Percentiles rank a stretch among this genome's conserved stretches.
These are phyloP conservation scores for Bufotes viridis DNA, from an alignment of 2,797 vertebrate species.

Conservation along the genomic window DNA sequence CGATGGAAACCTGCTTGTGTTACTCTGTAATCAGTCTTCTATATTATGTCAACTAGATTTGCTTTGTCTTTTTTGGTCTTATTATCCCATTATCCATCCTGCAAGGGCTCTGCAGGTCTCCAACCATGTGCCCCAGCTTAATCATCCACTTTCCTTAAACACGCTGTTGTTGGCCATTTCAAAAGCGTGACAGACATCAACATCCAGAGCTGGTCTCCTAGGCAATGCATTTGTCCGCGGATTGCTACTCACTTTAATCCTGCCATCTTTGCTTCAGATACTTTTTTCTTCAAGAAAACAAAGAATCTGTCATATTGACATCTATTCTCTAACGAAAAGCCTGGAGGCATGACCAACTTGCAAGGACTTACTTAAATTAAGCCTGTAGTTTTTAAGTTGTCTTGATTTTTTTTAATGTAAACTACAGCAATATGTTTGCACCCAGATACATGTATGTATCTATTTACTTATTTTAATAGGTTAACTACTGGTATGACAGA, in stretches of 20 bases:
- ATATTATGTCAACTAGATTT: neutral
- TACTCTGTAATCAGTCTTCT: neutral
- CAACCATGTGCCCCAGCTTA: constrained; percentile 2
- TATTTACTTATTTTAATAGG: neutral
- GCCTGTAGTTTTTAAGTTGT: neutral
- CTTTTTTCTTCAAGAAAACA: neutral
- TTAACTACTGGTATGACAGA: too few species aligned
- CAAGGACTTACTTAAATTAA: neutral
- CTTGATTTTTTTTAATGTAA: neutral
- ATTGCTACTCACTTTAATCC: constrained; percentile 22
- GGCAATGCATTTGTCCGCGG: constrained; percentile 9
- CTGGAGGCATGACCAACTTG: neutral
- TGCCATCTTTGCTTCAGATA: neutral
- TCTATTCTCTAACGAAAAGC: neutral
- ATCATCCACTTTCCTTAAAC: constrained; percentile 23
- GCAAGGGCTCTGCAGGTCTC: neutral
- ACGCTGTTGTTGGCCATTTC: constrained; percentile 21
- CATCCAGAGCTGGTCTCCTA: constrained; percentile 21
- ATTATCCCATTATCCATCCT: constrained; percentile 18
- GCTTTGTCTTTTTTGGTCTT: neutral
- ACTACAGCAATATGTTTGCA: neutral
- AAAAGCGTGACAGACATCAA: neutral
- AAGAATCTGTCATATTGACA: constrained; percentile 17
- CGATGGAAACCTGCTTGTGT: neutral
- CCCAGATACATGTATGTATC: neutral